Conservation (phyloP, 2,888 invertebrate species). For the Drosophila eohydei region DNA sequence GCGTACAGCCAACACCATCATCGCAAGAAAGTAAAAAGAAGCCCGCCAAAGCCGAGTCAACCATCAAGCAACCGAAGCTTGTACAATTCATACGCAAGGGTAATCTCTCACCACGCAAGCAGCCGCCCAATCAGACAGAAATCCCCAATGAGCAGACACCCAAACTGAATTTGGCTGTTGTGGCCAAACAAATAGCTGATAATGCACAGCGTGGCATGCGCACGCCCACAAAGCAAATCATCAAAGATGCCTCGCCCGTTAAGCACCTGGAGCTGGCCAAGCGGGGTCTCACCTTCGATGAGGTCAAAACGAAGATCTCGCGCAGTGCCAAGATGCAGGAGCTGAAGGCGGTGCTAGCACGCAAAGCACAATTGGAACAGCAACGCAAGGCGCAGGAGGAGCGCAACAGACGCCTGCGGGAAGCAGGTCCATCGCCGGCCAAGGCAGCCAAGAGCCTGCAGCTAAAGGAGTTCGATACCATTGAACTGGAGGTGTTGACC, state of each 20-base stretch:
- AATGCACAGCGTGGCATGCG: conserved; percentile 81
- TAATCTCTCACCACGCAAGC: conserved; percentile 83
- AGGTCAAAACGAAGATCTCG: conserved; percentile 89
- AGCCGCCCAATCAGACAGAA: conserved; percentile 41
- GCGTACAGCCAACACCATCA: conserved; percentile 51
- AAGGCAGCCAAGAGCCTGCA: conserved; percentile 81
- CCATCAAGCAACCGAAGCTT: conserved; percentile 78
- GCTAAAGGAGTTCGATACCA: conserved; percentile 89
- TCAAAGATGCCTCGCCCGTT: conserved; percentile 83
- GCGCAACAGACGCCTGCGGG: conserved; percentile 78
- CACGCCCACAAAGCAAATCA: conserved; percentile 83
- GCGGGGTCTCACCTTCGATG: conserved; percentile 88
- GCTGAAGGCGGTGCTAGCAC: conserved; percentile 88
- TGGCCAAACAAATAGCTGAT: conserved; percentile 72
- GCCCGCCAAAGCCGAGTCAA: conserved; percentile 72
- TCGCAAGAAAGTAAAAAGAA: conserved; percentile 68
- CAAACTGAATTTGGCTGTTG: conserved; percentile 54
- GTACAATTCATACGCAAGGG: conserved; percentile 84
- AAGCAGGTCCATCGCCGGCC: conserved; percentile 69
- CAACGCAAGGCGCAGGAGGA: conserved; percentile 86
- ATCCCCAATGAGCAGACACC: conserved; percentile 67
- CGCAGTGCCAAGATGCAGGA: conserved; percentile 90
- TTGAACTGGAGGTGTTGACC: conserved; percentile 90
- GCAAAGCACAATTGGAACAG: conserved; percentile 88
- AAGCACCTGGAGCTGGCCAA: conserved; percentile 84